Evolutionary conservation across 1,140 invertebrate genomes (phyloP).

Genomic region (Nebria ingens): DNA sequence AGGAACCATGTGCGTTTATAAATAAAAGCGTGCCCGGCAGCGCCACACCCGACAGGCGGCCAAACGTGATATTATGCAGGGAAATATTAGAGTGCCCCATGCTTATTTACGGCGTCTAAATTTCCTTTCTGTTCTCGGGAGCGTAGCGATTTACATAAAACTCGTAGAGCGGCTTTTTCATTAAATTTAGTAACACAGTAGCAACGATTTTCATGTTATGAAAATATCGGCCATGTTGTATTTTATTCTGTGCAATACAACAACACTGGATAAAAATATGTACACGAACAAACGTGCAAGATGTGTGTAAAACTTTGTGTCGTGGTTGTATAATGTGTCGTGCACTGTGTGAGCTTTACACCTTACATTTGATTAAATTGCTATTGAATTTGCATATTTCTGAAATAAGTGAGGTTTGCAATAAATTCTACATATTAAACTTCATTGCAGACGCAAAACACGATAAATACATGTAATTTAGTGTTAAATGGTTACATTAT

Average conservation of each 20-base stretch:
- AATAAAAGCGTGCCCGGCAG: not conserved
- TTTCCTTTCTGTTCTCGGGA: not conserved
- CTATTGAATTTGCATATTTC: not conserved
- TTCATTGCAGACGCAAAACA: too few species aligned
- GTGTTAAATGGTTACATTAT: too few species aligned
- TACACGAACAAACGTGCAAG: too few species aligned
- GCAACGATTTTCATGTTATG: not conserved
- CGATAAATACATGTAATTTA: too few species aligned
- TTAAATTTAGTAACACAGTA: constrained; percentile 1
- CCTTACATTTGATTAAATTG: not conserved
- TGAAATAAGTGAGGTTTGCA: too few species aligned
- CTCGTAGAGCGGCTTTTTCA: not conserved
- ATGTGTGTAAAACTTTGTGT: too few species aligned
- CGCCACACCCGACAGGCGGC: not conserved
- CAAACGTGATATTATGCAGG: constrained; percentile 4
- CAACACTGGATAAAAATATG: too few species aligned
- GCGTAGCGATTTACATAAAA: constrained; percentile 1
- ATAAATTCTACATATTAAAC: too few species aligned
- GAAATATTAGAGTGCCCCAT: constrained; percentile 1
- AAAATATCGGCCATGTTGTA: not conserved
- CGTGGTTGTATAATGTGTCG: too few species aligned
- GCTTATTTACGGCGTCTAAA: constrained; percentile 1
- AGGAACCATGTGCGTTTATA: not conserved
- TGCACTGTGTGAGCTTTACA: too few species aligned
- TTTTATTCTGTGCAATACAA: not conserved